Percentiles rank a stretch among this genome's conserved stretches.
Evolutionary conservation across 2,888 invertebrate genomes (phyloP).

Genomic region (Drosophila tanythrix): DNA sequence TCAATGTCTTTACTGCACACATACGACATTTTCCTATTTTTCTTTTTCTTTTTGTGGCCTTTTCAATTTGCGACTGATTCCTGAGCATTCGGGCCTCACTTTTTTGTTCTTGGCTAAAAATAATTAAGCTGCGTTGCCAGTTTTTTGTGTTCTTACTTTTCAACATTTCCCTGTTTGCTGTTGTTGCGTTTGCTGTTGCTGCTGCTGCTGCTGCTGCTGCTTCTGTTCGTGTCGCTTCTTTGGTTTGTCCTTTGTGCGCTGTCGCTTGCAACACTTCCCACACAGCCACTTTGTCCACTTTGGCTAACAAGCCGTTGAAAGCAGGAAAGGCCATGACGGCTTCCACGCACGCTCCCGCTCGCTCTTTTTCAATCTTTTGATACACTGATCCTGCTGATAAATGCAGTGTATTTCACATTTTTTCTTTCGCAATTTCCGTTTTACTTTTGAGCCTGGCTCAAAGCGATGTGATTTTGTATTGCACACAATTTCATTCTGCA

Average conservation of each 20-base stretch:
- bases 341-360: constrained; percentile 1
- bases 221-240: constrained; percentile 34
- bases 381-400: constrained; percentile 1
- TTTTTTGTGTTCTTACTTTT: constrained; percentile 15
- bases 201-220: not conserved
- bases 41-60: not conserved
- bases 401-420: not conserved
- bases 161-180: constrained; percentile 12
- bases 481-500: not conserved
- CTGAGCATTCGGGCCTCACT: constrained; percentile 16
- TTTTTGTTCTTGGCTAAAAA: constrained; percentile 36
- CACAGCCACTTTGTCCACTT: constrained; percentile 49
- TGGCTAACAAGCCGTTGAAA: constrained; percentile 56
- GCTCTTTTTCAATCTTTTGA: constrained; percentile 1
- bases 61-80: constrained; percentile 31
- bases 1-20: not conserved
- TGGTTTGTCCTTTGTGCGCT: constrained; percentile 42
- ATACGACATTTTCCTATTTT: not conserved
- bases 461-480: not conserved
- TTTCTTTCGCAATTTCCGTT: not conserved
- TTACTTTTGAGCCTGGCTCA: not conserved
- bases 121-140: constrained; percentile 66
- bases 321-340: constrained; percentile 20
- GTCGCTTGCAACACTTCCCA: constrained; percentile 56
- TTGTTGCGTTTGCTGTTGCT: not conserved